These are phyloP conservation scores for Quiscalus mexicanus DNA, from an alignment of 2,113 vertebrate species.

Conservation along the genomic window DNA sequence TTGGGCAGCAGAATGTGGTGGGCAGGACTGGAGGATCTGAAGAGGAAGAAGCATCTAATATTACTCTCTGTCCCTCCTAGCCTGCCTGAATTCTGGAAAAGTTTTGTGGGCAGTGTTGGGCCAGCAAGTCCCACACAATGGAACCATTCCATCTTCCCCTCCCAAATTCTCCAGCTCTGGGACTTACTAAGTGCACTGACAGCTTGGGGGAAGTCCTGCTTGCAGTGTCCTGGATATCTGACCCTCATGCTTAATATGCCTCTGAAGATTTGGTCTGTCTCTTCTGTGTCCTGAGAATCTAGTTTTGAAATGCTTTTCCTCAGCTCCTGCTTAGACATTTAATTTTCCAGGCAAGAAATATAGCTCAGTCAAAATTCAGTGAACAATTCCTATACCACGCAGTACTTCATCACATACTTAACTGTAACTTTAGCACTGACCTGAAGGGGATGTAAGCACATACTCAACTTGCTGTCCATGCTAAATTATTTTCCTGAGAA, in stretches of 20 bases:
- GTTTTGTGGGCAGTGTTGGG: neutral
- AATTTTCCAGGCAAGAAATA: neutral
- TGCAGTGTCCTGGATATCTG: neutral
- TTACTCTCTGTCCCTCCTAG: neutral
- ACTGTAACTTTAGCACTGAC: neutral
- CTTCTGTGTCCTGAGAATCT: neutral
- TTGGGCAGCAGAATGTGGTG: neutral
- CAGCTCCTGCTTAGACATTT: neutral
- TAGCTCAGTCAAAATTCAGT: neutral
- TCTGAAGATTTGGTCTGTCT: neutral
- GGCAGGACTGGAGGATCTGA: neutral
- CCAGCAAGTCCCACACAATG: accelerated
- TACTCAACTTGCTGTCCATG: neutral
- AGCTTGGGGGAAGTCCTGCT: neutral
- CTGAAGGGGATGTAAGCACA: neutral
- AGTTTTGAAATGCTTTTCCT: neutral
- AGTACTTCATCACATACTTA: neutral
- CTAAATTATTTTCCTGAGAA: neutral
- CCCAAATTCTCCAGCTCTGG: neutral
- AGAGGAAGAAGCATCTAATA: neutral
- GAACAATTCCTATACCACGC: neutral
- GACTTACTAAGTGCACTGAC: neutral
- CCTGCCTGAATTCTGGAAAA: neutral
- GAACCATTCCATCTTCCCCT: neutral
- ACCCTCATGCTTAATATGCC: neutral